Conservation (phyloP, 2,888 invertebrate species). For the Phortica okadai region DNA sequence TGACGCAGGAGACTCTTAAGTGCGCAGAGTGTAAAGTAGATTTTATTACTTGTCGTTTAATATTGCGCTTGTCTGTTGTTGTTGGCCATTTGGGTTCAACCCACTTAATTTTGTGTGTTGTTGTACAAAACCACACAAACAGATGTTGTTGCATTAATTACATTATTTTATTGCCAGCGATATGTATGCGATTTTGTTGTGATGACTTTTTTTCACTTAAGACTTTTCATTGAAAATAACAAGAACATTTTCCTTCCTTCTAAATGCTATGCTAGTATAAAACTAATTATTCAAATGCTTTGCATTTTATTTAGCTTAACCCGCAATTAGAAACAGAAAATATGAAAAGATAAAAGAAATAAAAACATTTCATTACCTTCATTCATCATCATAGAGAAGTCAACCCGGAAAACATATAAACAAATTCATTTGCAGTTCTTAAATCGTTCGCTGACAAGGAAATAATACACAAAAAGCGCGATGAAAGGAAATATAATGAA, state of each 20-base stretch:
- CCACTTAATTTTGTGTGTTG: neutral
- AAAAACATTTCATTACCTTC: neutral
- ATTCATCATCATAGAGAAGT: neutral
- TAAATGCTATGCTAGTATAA: neutral
- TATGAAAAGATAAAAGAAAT: neutral
- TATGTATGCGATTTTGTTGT: neutral
- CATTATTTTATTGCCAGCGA: conserved; percentile 18
- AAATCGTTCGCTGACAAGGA: neutral
- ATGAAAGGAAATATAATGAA: neutral
- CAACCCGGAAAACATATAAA: neutral
- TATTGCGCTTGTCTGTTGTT: neutral
- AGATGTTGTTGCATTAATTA: conserved; percentile 28
- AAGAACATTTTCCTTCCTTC: neutral
- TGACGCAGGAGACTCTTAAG: neutral
- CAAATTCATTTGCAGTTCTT: neutral
- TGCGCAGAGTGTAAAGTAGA: neutral
- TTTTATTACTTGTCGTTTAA: conserved; percentile 7
- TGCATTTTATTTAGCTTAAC: neutral
- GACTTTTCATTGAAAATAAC: neutral
- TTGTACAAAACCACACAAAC: neutral
- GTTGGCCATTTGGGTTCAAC: neutral
- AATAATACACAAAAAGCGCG: neutral
- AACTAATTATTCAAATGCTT: neutral
- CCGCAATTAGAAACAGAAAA: neutral
- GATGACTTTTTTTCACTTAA: neutral